Conservation (phyloP, 1,140 invertebrate species). For the Caerostris darwini region DNA sequence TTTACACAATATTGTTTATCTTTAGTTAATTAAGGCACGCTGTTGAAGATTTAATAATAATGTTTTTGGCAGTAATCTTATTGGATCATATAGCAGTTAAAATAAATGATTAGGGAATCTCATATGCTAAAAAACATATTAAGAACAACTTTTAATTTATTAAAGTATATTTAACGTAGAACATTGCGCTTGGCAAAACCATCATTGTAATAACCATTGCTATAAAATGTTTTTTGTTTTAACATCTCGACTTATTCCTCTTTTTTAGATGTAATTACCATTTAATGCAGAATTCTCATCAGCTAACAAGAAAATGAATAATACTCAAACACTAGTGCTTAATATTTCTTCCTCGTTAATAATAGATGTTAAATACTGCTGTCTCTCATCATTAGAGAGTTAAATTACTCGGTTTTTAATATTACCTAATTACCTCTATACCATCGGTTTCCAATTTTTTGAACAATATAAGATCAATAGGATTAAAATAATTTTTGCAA, state of each 20-base stretch:
- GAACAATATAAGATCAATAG: no score
- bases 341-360: not conserved
- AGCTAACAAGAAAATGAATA: not conserved
- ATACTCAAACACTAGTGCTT: not conserved
- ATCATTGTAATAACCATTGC: not conserved
- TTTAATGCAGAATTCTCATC: not conserved
- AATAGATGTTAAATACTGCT: not conserved
- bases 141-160: not conserved
- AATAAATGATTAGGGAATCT: no score
- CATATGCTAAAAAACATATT: not conserved
- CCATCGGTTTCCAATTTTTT: no score
- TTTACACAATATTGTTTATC: no score
- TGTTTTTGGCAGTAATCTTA: no score
- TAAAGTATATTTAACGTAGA: not conserved
- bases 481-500: no score
- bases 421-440: not conserved
- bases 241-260: not conserved
- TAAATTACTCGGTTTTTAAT: not conserved
- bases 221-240: not conserved
- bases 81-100: no score
- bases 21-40: no score
- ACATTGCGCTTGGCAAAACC: not conserved
- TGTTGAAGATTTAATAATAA: no score
- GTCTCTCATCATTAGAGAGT: not conserved
- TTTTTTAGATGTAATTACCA: not conserved